These are phyloP conservation scores for Hyaena hyaena DNA, from an alignment of 2,113 vertebrate species.

Conservation along the genomic window DNA sequence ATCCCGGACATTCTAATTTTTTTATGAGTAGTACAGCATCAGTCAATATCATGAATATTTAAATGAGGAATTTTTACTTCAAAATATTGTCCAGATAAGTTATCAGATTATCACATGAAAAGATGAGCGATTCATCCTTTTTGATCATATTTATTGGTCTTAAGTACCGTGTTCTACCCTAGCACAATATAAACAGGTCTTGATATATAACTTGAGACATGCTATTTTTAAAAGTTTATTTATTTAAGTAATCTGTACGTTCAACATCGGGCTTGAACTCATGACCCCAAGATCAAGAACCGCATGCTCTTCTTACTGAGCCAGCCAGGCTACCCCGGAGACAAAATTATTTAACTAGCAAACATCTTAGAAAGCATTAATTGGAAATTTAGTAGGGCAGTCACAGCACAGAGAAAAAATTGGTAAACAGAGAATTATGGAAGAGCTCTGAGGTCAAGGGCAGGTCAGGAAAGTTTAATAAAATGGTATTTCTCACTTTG, in stretches of 20 bases:
- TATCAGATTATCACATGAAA: not conserved
- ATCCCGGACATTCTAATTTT: not conserved
- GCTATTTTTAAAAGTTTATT: not conserved
- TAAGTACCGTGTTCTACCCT: not conserved
- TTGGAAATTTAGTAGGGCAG: not conserved
- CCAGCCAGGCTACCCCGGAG: not conserved
- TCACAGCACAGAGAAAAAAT: not conserved
- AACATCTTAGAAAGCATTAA: not conserved
- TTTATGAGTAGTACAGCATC: not conserved
- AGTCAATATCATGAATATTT: not conserved
- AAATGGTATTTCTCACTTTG: not conserved
- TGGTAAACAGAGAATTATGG: not conserved
- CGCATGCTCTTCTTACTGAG: not conserved
- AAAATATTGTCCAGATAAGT: not conserved
- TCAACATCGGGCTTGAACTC: not conserved
- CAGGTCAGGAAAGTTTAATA: not conserved
- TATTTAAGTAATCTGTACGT: not conserved
- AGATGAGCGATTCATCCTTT: not conserved
- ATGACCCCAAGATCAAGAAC: not conserved
- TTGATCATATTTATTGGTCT: not conserved
- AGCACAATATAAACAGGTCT: not conserved
- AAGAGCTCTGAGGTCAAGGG: not conserved
- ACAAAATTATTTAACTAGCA: slow-evolving; percentile 18
- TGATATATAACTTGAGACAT: not conserved
- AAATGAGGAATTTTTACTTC: not conserved